A percentile compares a stretch with the other conserved stretches of the same genome.
Conservation (phyloP, 2,888 invertebrate genomes). For the Hypsopygia costalis region DNA sequence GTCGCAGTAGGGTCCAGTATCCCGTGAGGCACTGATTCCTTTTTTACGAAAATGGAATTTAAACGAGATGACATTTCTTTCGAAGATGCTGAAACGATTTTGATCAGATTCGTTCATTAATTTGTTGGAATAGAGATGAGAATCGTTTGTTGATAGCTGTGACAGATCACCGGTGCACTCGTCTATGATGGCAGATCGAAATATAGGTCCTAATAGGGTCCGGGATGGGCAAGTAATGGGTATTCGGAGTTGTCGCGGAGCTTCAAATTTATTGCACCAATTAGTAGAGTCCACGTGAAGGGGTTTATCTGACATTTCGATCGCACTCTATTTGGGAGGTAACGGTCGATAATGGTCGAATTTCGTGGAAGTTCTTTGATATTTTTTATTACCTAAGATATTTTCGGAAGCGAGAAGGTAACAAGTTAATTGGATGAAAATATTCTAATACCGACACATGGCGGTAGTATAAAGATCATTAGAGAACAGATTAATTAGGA, state of each 20-base stretch:
- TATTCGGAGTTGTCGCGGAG: slow-evolving; percentile 57
- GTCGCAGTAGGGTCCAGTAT: slow-evolving; percentile 46
- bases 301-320: slow-evolving; percentile 62
- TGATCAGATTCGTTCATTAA: slow-evolving; percentile 45
- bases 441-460: slow-evolving; percentile 58
- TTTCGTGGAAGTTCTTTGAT: slow-evolving; percentile 63
- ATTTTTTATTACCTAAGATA: slow-evolving; percentile 52
- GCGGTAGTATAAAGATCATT: slow-evolving; percentile 47
- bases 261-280: slow-evolving; percentile 76
- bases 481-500: slow-evolving; percentile 62
- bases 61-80: slow-evolving; percentile 70
- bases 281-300: slow-evolving; percentile 73
- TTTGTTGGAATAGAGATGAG: slow-evolving; percentile 48
- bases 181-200: slow-evolving; percentile 39
- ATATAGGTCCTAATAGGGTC: slow-evolving; percentile 51
- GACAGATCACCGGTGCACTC: slow-evolving; percentile 46
- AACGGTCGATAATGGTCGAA: slow-evolving; percentile 69
- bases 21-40: slow-evolving; percentile 28
- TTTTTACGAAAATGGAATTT: slow-evolving; percentile 66
- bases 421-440: slow-evolving; percentile 76
- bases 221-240: slow-evolving; percentile 43
- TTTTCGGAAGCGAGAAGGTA: slow-evolving; percentile 76
- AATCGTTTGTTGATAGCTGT: slow-evolving; percentile 44
- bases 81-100: slow-evolving; percentile 39
- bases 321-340: slow-evolving; percentile 78